Evolutionary conservation across 2,888 invertebrate genomes (phyloP), one percentile per base, ranked within the genome.

Genomic region (Perithous albicinctus): DNA sequence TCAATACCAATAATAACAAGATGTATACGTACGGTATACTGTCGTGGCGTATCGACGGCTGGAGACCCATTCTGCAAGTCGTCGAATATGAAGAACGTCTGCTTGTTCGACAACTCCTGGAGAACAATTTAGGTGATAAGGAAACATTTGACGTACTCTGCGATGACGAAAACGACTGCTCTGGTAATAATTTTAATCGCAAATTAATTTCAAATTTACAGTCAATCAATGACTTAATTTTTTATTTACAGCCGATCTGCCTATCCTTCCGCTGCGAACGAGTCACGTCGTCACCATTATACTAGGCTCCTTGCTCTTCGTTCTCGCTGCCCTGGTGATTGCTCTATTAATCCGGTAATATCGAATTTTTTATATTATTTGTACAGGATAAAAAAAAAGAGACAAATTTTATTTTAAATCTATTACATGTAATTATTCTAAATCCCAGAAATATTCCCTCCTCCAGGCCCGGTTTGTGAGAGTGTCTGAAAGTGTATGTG

Each of bases 21-120:
- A 91, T 90, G 86, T 92, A 90, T 80, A 90, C 90, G 3, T 92
- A 92, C 69, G 88, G 87, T 8, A 78, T 92, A 35, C 76, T 92
- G 67, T 86, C 88, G 51, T 90, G 90, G 88, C 85, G 85, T 0
- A 66, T 72, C 46, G 91, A 93, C n/a, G 91, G 91, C 63, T 94
- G 94, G 94, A 91, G 90, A 61, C 89, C 93, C 7, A 93, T 94
- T 79, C 93, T 94, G 85, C 88, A 89, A 61, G 86, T 91, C 4
- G 92, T 93, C 48, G 94, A 94, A 78, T 93, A 93, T 79, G 92
- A 92, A 41, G 84, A 86, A 41, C 84, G 86, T 54, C 80, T 89
- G 69, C 35, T 85, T 41, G 82, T 89, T 41, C 86, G 83, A 64
- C 86, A 88, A 51, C 73, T 88, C 23, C 82, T 86, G 15, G 81